Evolutionary conservation across 2,797 vertebrate species (phyloP).

Genomic region (Rhincodon typus): DNA sequence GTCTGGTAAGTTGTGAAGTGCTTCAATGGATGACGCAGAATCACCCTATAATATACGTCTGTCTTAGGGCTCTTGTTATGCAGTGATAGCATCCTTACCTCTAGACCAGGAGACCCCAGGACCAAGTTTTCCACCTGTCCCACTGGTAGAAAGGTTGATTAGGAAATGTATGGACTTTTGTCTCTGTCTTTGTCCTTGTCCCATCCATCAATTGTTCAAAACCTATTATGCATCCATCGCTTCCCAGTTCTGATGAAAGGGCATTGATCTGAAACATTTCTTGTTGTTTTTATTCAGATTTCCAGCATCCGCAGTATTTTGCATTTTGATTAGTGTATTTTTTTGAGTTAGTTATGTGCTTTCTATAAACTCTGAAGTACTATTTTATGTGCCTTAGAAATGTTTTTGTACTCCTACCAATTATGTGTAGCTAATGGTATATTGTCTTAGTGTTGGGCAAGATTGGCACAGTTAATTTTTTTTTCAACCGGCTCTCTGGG

Average conservation of each 20-base stretch:
- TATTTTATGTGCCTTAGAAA: background rate
- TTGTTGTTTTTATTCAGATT: background rate
- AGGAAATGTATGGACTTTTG: too few species aligned
- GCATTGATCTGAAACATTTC: background rate
- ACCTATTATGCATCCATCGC: background rate
- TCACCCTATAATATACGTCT: too few species aligned
- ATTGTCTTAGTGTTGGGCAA: background rate
- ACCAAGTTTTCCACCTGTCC: too few species aligned
- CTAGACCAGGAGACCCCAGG: too few species aligned
- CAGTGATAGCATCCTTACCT: too few species aligned
- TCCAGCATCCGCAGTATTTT: background rate
- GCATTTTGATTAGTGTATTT: background rate
- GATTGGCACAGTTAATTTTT: background rate
- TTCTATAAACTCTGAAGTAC: background rate
- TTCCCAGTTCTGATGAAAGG: too few species aligned
- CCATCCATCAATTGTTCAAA: background rate
- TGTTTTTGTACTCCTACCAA: slow-evolving; percentile 7
- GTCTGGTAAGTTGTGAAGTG: background rate
- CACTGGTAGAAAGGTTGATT: too few species aligned
- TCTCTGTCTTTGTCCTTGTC: background rate
- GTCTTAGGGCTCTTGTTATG: too few species aligned
- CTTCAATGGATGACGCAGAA: too few species aligned
- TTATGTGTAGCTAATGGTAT: background rate
- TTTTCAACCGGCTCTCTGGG: background rate
- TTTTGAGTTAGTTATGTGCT: background rate